Base-by-base conservation (phyloP, 2,113 vertebrate genomes). In the Colossoma macropomum region DNA sequence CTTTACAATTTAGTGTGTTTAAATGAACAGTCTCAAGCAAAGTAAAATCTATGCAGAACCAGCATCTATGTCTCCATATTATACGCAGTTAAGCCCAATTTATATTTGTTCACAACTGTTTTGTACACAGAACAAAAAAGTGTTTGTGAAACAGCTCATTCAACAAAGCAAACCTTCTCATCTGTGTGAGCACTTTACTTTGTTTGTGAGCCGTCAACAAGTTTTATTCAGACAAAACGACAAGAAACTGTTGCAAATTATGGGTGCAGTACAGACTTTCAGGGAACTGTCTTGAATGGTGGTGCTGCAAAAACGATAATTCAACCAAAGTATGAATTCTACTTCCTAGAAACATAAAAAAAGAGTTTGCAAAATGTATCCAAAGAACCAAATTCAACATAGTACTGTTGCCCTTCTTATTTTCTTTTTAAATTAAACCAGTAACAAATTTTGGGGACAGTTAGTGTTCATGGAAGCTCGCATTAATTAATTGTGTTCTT, bases 401-500 rank as follows among this genome's bases (percentile, higher is more conserved):
- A 56, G 15, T 23, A 82, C 21, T 32, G 15, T 45, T 59, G 10
- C 62, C 41, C 32, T 8, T 56, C n/a, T 27, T 69, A 68, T 54
- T 69, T 34, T n/a, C 21, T 16, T 82, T n/a, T 23, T 9, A 70
- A 38, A 21, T 68, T 75, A 75, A 38, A 27, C 25, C 45, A 59
- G 27, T 13, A 13, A 7, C 17, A 59, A 28, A 0, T 27, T 23
- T n/a, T 7, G 30, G 65, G 28, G 63, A 38, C 34, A 82, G 25
- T 21, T 60, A 69, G 19, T 70, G 63, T 45, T 75, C 7, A 13
- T 82, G 21, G 74, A 77, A 77, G 81, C 81, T 59, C 74, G 30
- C 63, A 16, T 27, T 73, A 52, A 59, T 60, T 62, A 77, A 70
- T 52, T 63, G 13, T 82, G 65, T 28, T 75, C 68, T 65, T 70